Evolutionary conservation across 2,113 vertebrate species (phyloP).

Genomic region (Mustelus asterias): DNA sequence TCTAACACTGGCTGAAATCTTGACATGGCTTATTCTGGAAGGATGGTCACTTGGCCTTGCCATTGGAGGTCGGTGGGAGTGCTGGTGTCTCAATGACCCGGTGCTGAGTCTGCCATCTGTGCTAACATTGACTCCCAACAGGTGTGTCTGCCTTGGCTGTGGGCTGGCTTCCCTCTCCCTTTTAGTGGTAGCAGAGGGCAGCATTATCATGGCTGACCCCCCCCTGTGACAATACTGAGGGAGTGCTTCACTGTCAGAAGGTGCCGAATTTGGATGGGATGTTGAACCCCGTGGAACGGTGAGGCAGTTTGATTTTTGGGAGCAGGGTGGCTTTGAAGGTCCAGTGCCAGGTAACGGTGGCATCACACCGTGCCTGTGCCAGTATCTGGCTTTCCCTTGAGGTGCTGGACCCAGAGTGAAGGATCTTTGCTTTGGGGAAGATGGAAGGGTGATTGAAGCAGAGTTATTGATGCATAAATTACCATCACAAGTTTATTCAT

Average conservation of each 20-base stretch:
- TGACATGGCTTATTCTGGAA: background rate
- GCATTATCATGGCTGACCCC: background rate
- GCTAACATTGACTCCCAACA: no score
- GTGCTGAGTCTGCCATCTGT: no score
- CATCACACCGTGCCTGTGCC: background rate
- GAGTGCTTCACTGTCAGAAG: background rate
- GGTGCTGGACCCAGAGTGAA: background rate
- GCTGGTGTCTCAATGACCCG: no score
- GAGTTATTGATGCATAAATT: background rate
- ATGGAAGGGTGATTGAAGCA: no score
- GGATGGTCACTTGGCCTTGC: background rate
- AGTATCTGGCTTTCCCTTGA: no score
- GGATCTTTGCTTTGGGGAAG: background rate
- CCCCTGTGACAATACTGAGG: background rate
- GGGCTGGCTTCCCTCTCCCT: background rate
- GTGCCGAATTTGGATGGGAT: background rate
- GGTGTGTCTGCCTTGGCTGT: background rate
- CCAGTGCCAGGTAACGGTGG: background rate
- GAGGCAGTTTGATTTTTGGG: background rate
- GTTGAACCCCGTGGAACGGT: background rate
- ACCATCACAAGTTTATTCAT: background rate
- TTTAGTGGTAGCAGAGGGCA: background rate
- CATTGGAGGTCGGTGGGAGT: background rate
- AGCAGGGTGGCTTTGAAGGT: background rate
- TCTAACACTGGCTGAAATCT: no score